Base-by-base conservation (phyloP, 2,888 invertebrate genomes). In the Drosophila limbata region DNA sequence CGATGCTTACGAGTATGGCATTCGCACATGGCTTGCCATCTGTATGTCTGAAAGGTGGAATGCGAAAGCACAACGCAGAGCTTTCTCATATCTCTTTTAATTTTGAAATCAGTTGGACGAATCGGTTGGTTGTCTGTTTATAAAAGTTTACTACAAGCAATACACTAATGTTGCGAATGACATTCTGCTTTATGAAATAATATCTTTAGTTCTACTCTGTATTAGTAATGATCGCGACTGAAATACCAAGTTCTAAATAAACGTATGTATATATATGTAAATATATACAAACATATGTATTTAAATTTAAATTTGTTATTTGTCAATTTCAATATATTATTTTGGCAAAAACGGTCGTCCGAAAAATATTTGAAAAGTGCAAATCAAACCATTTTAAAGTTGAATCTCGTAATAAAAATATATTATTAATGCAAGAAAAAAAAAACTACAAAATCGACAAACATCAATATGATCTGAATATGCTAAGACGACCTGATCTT, bases 41-140 rank as follows among this genome's bases (percentile, higher is more conserved):
- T 50, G 19, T n/a, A n/a, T 50, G n/a, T n/a, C 19, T 50, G 9
- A 50, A 50, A 50, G 13, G n/a, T 35, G 13, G 50, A 35, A 50
- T 19, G 9, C 9, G 13, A 61, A 61, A 61, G 60, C 60, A 61
- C 52, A 61, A 21, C 31, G 31, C 25, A 33, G 25, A 61, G 60
- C 60, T 61, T 61, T 61, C 51, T 42, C 17, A 47, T 45, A 4
- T 47, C 15, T 57, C 47, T 25, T 48, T 0, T 31, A 37, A 59
- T 31, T 48, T 31, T 28, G 17, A 59, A 40, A 57, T 28, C 48
- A 47, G 15, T 25, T 31, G 28, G 10, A 5, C 25, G 13, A 35
- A 51, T 51, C 51, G 25, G 33, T 51, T 48, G 25, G 42, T 44
- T 48, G 33, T 33, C 52, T 44, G 51, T 35, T 44, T 44, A 51